Base-by-base conservation (phyloP, 2,113 vertebrate species). In the Pachypanchax playfairii region DNA sequence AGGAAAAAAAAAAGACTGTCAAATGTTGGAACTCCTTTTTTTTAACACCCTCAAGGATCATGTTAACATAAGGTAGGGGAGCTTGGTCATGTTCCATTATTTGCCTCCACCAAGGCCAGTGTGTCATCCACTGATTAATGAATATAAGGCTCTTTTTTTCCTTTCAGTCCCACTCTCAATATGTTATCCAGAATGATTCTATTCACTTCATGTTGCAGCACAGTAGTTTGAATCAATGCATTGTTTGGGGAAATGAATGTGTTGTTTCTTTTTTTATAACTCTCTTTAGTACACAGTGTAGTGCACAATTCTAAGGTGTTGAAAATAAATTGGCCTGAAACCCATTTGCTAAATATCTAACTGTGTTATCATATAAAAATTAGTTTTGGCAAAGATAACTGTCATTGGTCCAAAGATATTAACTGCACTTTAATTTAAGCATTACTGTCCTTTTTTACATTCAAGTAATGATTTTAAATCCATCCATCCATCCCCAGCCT, bases 91-190 rank as follows among this genome's bases (percentile, higher is more conserved):
- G 53, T 60, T 84, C 74, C 65, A 82, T 85, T 66, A 77, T 77
- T 71, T 70, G 50, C 65, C 70, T 52, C 42, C 36, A 29, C 60
- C 22, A 64, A 58, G 69, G 59, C 75, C 70, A 73, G 43, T 73
- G 48, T 75, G 75, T 80, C 79, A 64, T 81, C 70, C 49, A 53
- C 70, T 86, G 82, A 83, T 76, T 77, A 78, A 85, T 79, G 73
- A 81, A 69, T 50, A 69, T 58, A 68, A 62, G 41, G 60, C 67
- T 52, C 29, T 60, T 43, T 54, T 57, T 69, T 38, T 51, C n/a
- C 33, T 55, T 68, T 43, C 41, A 17, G 20, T 48, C 52, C 65
- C 47, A 31, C 62, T 61, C 47, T 20, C 56, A 73, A 35, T 58
- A 60, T 52, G 56, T 41, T 64, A 59, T 26, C 22, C n/a, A 4